These are phyloP conservation scores for Andrena fulva DNA, from an alignment of 2,888 invertebrate species.

Conservation along the genomic window DNA sequence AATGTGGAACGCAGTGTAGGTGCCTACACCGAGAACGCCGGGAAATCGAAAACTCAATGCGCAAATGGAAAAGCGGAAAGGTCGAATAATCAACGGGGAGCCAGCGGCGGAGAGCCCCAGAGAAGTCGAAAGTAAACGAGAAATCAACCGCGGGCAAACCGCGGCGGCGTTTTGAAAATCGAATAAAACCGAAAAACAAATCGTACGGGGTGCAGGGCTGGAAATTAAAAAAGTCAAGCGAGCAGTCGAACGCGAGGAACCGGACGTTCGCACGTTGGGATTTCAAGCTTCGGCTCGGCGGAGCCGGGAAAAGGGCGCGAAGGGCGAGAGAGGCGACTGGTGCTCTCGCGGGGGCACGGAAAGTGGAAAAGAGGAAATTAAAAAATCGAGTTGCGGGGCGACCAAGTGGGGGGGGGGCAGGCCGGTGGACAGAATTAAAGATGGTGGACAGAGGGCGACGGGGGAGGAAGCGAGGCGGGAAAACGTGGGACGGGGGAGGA, in stretches of 20 bases:
- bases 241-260: conserved; percentile 16
- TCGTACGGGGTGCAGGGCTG: neutral
- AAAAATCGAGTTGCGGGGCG: conserved; percentile 8
- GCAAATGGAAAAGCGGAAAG: no score
- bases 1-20: no score
- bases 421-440: neutral
- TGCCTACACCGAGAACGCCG: neutral
- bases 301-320: conserved; percentile 25
- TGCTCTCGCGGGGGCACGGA: conserved; percentile 5
- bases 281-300: conserved; percentile 14
- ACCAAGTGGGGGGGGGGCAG: neutral
- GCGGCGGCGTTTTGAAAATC: conserved; percentile 11
- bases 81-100: no score
- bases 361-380: conserved; percentile 23
- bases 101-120: no score
- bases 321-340: neutral
- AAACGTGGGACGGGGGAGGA: conserved; percentile 26
- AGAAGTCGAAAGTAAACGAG: neutral
- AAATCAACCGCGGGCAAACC: neutral
- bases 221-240: conserved; percentile 22
- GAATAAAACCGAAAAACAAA: neutral
- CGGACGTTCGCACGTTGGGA: neutral
- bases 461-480: conserved; percentile 15
- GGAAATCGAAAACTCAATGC: conserved; percentile 2
- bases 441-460: neutral